These are phyloP conservation scores for Chinchilla lanigera DNA, from an alignment of 2,113 vertebrate genomes.

Conservation along the genomic window DNA sequence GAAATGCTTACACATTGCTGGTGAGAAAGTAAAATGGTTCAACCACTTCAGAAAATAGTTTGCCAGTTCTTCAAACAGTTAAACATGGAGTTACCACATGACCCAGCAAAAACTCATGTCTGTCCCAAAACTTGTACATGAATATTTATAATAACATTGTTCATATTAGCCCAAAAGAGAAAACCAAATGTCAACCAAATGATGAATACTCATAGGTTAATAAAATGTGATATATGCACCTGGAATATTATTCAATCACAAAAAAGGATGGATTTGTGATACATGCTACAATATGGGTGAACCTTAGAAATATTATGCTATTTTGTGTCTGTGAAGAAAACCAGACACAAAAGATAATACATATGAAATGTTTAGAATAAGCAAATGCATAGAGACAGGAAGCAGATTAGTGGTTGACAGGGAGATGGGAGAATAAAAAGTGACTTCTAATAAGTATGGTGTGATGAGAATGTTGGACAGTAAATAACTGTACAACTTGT, in stretches of 20 bases:
- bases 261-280: background rate
- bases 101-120: background rate
- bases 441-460: background rate
- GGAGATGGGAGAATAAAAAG: background rate
- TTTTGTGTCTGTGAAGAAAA: background rate
- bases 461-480: background rate
- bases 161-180: background rate
- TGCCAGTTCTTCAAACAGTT: background rate
- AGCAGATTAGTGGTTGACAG: background rate
- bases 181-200: background rate
- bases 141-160: background rate
- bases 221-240: background rate
- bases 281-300: background rate
- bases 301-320: background rate
- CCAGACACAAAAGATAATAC: background rate
- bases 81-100: background rate
- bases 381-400: background rate
- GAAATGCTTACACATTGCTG: background rate
- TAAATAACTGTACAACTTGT: background rate
- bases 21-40: background rate
- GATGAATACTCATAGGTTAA: background rate
- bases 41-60: background rate
- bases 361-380: background rate
- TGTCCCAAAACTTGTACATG: background rate
- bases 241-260: background rate